These are phyloP conservation scores for Hypomesus transpacificus DNA, from an alignment of 2,113 vertebrate species.

Conservation along the genomic window DNA sequence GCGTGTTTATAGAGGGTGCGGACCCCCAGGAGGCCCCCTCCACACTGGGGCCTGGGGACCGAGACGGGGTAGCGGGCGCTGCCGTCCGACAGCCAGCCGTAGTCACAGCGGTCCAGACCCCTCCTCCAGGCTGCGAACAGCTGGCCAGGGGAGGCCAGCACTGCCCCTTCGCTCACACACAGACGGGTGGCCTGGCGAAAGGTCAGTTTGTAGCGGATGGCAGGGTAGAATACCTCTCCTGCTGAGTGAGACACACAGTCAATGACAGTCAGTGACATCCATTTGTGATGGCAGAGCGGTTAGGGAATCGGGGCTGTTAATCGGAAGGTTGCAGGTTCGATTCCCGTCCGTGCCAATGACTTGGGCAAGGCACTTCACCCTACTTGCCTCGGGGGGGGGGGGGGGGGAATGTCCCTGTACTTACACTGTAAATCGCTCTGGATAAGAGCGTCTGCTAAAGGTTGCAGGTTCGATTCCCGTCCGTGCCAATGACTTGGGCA, in stretches of 20 bases:
- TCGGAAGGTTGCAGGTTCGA: too few species aligned
- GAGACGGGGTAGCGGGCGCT: conserved; percentile 91
- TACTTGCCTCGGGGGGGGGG: too few species aligned
- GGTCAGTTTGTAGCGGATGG: conserved; percentile 70
- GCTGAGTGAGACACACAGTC: background rate
- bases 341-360: too few species aligned
- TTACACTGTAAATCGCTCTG: too few species aligned
- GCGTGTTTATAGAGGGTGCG: conserved; percentile 86
- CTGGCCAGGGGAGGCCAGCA: conserved; percentile 83
- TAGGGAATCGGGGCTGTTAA: too few species aligned
- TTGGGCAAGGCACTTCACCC: too few species aligned
- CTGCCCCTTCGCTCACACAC: conserved; percentile 64
- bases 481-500: too few species aligned
- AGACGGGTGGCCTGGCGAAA: conserved; percentile 73
- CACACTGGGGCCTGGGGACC: conserved; percentile 84
- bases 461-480: too few species aligned
- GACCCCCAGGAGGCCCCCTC: conserved; percentile 87
- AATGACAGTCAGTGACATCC: background rate
- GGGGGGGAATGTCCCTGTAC: too few species aligned
- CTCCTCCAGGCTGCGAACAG: conserved; percentile 88
- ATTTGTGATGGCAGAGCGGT: too few species aligned
- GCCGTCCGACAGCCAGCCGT: conserved; percentile 88
- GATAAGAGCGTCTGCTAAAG: too few species aligned
- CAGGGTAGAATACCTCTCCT: conserved; percentile 86
- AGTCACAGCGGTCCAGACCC: conserved; percentile 88